Conservation (phyloP, 1,140 invertebrate genomes). For the Leptinotarsa undecemlineata region DNA sequence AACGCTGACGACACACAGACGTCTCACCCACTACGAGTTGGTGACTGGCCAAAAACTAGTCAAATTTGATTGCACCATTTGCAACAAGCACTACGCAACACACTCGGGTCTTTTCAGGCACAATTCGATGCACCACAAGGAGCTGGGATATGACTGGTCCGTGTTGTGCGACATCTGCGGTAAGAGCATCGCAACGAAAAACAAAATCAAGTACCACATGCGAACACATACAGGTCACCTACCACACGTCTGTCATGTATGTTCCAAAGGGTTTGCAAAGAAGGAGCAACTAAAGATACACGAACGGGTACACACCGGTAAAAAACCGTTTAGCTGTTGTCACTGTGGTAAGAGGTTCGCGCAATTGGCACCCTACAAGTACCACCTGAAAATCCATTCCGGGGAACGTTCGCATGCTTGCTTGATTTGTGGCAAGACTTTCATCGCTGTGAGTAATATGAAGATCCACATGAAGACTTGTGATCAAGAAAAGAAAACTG, state of each 20-base stretch:
- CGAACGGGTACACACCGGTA: slow-evolving; percentile 67
- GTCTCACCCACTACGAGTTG: too few relatives aligned
- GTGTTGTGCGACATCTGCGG: slow-evolving; percentile 73
- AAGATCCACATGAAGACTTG: slow-evolving; percentile 63
- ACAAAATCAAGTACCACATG: slow-evolving; percentile 72
- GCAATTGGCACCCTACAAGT: slow-evolving; percentile 69
- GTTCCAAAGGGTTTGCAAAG: slow-evolving; percentile 65
- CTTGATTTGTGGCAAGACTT: slow-evolving; percentile 68
- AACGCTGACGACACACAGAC: too few relatives aligned
- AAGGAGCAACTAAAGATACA: slow-evolving; percentile 66
- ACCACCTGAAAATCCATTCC: slow-evolving; percentile 64
- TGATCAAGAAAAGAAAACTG: slow-evolving; percentile 41
- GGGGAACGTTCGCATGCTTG: slow-evolving; percentile 78
- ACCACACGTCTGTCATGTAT: slow-evolving; percentile 70
- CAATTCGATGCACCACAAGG: slow-evolving; percentile 47
- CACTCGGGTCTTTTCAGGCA: slow-evolving; percentile 35
- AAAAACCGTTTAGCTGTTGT: slow-evolving; percentile 68
- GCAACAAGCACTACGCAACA: slow-evolving; percentile 25
- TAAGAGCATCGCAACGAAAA: slow-evolving; percentile 73
- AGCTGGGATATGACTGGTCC: slow-evolving; percentile 36
- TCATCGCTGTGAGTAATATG: slow-evolving; percentile 65
- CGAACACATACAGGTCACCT: slow-evolving; percentile 75
- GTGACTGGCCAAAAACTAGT: slow-evolving; percentile 47
- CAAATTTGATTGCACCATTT: slow-evolving; percentile 51
- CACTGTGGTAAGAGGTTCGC: slow-evolving; percentile 78